Conservation (phyloP, 2,797 vertebrate species). For the Poecilia velifera region DNA sequence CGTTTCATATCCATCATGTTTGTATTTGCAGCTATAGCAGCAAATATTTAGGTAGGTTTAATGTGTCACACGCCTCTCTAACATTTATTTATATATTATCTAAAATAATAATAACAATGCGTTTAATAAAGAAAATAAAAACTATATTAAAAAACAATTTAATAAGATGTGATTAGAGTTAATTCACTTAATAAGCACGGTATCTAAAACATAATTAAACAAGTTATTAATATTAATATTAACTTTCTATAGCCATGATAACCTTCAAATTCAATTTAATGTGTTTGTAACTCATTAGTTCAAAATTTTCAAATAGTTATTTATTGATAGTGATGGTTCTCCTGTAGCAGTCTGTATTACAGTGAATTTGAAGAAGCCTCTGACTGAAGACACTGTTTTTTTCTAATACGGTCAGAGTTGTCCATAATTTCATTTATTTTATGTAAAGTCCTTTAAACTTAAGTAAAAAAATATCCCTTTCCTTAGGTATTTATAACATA, state of each 20-base stretch:
- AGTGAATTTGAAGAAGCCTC: too few relatives aligned
- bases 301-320: too few relatives aligned
- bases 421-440: too few relatives aligned
- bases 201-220: not conserved
- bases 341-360: too few relatives aligned
- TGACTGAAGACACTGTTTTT: too few relatives aligned
- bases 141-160: not conserved
- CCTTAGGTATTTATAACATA: not conserved
- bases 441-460: too few relatives aligned
- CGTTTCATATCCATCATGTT: not conserved
- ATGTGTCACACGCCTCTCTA: not conserved
- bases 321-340: too few relatives aligned
- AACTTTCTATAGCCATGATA: not conserved
- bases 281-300: too few relatives aligned
- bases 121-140: not conserved
- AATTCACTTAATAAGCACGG: too few relatives aligned
- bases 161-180: not conserved
- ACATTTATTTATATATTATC: not conserved
- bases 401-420: too few relatives aligned
- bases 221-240: not conserved
- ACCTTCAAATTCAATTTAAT: not conserved
- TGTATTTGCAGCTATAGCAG: not conserved
- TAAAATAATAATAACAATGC: not conserved
- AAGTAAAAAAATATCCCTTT: not conserved
- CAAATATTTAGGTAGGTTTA: constrained; percentile 12